phyloP scores from a whole-genome alignment of 2,888 invertebrate species.

The Automeris io region DNA sequence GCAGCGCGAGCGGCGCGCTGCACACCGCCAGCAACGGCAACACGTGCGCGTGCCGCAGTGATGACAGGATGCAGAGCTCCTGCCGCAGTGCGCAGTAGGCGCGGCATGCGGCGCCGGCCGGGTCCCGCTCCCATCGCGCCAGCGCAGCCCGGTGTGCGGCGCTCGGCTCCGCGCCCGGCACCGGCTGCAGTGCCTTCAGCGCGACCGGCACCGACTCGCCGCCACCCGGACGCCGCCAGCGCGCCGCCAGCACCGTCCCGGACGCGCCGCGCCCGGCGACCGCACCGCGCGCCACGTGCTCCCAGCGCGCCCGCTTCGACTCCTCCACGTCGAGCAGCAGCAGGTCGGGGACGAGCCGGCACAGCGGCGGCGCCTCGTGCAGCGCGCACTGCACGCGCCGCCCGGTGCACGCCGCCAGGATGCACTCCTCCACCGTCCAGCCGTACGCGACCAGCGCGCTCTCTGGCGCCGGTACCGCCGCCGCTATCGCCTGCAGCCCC shows the following conservation, averaged over 20 bases:
- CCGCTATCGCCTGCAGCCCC: conserved; percentile 27
- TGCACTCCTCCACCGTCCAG: conserved; percentile 98
- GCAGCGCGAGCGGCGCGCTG: conserved; percentile 90
- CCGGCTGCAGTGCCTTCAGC: conserved; percentile 97
- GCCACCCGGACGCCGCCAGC: conserved; percentile 73
- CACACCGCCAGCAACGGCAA: conserved; percentile 95
- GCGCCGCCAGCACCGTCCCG: conserved; percentile 95
- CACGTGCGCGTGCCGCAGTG: conserved; percentile 93
- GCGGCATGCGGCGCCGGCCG: conserved; percentile 93
- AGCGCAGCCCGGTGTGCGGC: conserved; percentile 80
- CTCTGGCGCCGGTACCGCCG: conserved; percentile 72
- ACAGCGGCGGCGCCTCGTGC: conserved; percentile 75
- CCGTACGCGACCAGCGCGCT: conserved; percentile 65
- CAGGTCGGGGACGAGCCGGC: conserved; percentile 46
- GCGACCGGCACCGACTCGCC: conserved; percentile 75
- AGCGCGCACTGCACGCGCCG: conserved; percentile 81
- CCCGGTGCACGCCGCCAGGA: conserved; percentile 88
- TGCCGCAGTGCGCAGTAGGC: conserved; percentile 98
- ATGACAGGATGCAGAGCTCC: conserved; percentile 91
- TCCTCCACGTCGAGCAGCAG: conserved; percentile 93
- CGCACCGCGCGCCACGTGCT: conserved; percentile 85
- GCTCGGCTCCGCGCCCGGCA: conserved; percentile 76
- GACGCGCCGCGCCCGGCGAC: conserved; percentile 97
- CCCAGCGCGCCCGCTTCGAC: conserved; percentile 86
- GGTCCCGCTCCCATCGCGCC: conserved; percentile 96